phyloP scores from a whole-genome alignment of 2,888 invertebrate genomes.

The Synergus umbraculus region DNA sequence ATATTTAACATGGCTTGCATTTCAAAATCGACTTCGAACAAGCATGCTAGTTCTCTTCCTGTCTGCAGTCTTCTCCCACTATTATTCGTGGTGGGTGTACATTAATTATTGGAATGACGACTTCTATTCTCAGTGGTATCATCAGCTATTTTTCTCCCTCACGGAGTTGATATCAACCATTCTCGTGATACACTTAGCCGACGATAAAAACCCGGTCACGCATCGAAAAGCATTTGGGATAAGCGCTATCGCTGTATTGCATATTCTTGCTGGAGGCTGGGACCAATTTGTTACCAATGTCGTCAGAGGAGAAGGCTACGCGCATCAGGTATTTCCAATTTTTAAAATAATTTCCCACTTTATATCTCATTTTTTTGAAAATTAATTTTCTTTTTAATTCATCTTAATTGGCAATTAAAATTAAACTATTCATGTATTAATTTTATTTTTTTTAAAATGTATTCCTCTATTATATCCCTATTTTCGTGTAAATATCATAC shows the following conservation, averaged over 20 bases:
- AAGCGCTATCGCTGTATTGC: constrained; percentile 81
- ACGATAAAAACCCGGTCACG: constrained; percentile 78
- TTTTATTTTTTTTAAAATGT: too few relatives aligned
- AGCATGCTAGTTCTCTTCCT: constrained; percentile 83
- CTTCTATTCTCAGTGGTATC: constrained; percentile 85
- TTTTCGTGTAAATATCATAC: too few relatives aligned
- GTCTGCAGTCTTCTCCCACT: constrained; percentile 83
- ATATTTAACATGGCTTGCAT: constrained; percentile 79
- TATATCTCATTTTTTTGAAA: too few relatives aligned
- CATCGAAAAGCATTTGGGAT: constrained; percentile 81
- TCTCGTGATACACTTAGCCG: constrained; percentile 80
- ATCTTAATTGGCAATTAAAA: too few relatives aligned
- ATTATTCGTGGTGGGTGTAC: constrained; percentile 85
- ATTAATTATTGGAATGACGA: constrained; percentile 86
- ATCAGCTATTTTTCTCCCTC: constrained; percentile 81
- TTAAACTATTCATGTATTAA: too few relatives aligned
- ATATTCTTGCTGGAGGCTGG: constrained; percentile 82
- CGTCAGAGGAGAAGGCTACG: constrained; percentile 81
- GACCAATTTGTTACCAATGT: constrained; percentile 84
- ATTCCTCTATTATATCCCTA: too few relatives aligned
- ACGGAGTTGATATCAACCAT: constrained; percentile 82
- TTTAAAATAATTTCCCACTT: background rate
- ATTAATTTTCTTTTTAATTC: too few relatives aligned
- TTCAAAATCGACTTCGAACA: constrained; percentile 79
- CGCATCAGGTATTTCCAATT: constrained; percentile 80